Evolutionary conservation across 2,888 invertebrate species (phyloP).

Genomic region (Altica lythri): DNA sequence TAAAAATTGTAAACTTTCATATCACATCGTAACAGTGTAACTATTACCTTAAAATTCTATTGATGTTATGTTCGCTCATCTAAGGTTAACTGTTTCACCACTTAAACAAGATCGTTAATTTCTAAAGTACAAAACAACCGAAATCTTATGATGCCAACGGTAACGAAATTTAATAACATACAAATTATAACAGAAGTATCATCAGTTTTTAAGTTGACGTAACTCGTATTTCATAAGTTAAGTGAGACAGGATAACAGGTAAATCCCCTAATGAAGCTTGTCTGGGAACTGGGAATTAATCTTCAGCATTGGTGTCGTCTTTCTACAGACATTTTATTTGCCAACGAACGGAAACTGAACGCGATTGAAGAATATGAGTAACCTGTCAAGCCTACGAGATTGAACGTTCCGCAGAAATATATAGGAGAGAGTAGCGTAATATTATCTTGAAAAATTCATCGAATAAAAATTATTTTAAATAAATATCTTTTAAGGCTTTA

Average conservation of each 20-base stretch:
- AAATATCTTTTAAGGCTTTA: too few species aligned
- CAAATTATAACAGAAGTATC: background rate
- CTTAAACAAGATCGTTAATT: too few species aligned
- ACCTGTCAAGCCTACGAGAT: slow-evolving; percentile 16
- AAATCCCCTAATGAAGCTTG: slow-evolving; percentile 22
- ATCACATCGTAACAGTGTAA: too few species aligned
- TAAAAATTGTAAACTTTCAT: too few species aligned
- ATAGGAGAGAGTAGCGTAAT: background rate
- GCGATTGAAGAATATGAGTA: slow-evolving; percentile 17
- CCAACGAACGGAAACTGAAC: slow-evolving; percentile 4
- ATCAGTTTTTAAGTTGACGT: slow-evolving; percentile 1
- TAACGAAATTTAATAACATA: background rate
- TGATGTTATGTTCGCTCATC: too few species aligned
- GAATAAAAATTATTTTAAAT: background rate
- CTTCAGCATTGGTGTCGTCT: slow-evolving; percentile 14
- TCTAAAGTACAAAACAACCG: too few species aligned
- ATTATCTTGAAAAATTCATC: too few species aligned
- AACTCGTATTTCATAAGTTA: background rate
- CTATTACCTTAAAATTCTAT: too few species aligned
- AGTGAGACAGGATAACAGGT: slow-evolving; percentile 9
- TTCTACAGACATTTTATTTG: slow-evolving; percentile 16
- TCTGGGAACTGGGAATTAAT: slow-evolving; percentile 18
- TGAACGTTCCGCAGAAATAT: background rate
- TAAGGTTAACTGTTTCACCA: too few species aligned
- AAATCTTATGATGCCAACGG: too few species aligned